phyloP scores from a whole-genome alignment of 2,888 invertebrate genomes.

The Napeogenes inachia region DNA sequence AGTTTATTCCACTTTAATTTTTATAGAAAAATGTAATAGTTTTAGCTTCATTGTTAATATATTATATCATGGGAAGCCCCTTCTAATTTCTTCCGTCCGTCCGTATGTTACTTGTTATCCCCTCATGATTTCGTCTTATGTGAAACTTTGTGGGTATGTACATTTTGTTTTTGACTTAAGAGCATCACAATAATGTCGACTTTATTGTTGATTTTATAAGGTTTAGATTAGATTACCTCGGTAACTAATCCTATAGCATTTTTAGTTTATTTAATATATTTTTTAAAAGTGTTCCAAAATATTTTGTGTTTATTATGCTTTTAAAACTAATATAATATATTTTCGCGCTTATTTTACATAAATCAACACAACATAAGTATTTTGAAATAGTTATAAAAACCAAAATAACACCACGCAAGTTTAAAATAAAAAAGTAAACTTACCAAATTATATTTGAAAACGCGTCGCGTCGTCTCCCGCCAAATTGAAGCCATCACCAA shows the following conservation, averaged over 20 bases:
- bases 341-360: background rate
- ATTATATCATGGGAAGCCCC: conserved; percentile 1
- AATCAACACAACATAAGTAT: background rate
- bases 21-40: background rate
- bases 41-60: background rate
- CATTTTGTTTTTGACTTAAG: background rate
- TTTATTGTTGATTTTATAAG: too few relatives aligned
- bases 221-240: background rate
- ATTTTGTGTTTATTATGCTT: background rate
- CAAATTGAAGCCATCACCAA: conserved; percentile 64
- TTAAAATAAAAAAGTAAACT: conserved; percentile 24
- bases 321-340: too few relatives aligned
- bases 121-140: conserved; percentile 4
- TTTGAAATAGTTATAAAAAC: background rate
- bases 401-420: background rate
- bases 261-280: conserved; percentile 1
- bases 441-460: conserved; percentile 31
- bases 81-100: conserved; percentile 1
- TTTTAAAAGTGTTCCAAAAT: background rate
- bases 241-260: background rate
- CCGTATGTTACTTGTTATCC: background rate
- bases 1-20: background rate
- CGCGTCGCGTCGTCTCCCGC: conserved; percentile 57
- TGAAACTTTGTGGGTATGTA: background rate
- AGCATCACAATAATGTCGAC: background rate